These are phyloP conservation scores for Atrichornis clamosus DNA, from an alignment of 2,113 vertebrate genomes.

Conservation along the genomic window DNA sequence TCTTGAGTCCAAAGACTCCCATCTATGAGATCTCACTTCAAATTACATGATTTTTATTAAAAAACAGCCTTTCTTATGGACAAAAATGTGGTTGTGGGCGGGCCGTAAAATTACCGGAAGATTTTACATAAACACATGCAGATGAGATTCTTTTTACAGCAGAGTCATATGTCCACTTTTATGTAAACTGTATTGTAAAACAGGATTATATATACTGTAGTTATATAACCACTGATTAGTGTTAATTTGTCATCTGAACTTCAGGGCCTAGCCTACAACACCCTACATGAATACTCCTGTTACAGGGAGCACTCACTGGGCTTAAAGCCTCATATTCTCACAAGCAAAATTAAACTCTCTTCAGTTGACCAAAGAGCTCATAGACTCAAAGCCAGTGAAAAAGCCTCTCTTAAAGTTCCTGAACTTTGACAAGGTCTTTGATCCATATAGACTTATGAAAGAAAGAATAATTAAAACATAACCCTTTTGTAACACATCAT, in stretches of 20 bases:
- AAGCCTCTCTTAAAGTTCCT: background rate
- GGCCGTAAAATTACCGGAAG: background rate
- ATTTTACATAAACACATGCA: background rate
- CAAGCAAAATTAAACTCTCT: background rate
- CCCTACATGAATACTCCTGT: background rate
- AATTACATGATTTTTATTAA: background rate
- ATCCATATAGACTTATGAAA: background rate
- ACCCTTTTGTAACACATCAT: background rate
- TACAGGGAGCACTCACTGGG: background rate
- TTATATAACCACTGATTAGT: background rate
- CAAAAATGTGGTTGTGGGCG: background rate
- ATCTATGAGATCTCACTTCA: background rate
- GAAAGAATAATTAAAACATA: background rate
- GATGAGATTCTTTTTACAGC: background rate
- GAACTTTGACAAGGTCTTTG: background rate
- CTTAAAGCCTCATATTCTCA: background rate
- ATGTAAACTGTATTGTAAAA: background rate
- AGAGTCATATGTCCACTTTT: background rate
- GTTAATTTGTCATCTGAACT: background rate
- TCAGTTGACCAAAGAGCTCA: background rate
- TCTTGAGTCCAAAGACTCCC: background rate
- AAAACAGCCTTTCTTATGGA: background rate
- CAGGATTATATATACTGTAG: background rate
- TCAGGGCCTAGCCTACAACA: background rate
- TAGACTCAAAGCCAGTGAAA: background rate